These are phyloP conservation scores for Corythoichthys haematopterus DNA, from an alignment of 2,113 vertebrate species.

Conservation along the genomic window DNA sequence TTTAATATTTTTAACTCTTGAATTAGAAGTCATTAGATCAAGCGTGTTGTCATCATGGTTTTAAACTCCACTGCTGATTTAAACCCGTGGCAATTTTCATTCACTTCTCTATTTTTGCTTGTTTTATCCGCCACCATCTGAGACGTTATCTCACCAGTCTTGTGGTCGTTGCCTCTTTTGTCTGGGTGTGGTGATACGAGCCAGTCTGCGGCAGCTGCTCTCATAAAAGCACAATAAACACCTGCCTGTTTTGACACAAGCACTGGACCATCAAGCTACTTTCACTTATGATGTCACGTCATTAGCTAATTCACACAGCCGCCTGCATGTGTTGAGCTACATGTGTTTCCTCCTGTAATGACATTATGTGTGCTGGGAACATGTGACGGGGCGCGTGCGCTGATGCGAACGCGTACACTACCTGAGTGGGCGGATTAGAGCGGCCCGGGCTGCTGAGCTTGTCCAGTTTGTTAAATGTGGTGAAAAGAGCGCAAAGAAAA, in stretches of 20 bases:
- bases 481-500: conserved; percentile 54
- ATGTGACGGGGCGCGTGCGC: conserved; percentile 10
- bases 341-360: neutral
- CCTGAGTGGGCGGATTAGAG: conserved; percentile 46
- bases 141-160: conserved; percentile 36
- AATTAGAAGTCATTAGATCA: neutral
- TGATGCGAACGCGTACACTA: conserved; percentile 19
- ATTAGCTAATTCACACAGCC: conserved; percentile 29
- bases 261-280: conserved; percentile 40
- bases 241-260: conserved; percentile 15
- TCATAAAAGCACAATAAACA: conserved; percentile 21
- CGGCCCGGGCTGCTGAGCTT: conserved; percentile 29
- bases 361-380: conserved; percentile 11
- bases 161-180: conserved; percentile 1
- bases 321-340: neutral
- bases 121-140: neutral
- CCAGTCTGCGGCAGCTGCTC: conserved; percentile 5
- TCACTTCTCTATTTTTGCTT: neutral
- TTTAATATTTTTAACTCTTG: neutral
- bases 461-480: conserved; percentile 55
- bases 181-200: conserved; percentile 14
- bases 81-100: neutral
- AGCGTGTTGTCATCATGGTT: neutral
- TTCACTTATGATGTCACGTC: conserved; percentile 29
- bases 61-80: neutral